Evolutionary conservation across 2,797 vertebrate genomes (phyloP).

Genomic region (Coracias cyanogaster): DNA sequence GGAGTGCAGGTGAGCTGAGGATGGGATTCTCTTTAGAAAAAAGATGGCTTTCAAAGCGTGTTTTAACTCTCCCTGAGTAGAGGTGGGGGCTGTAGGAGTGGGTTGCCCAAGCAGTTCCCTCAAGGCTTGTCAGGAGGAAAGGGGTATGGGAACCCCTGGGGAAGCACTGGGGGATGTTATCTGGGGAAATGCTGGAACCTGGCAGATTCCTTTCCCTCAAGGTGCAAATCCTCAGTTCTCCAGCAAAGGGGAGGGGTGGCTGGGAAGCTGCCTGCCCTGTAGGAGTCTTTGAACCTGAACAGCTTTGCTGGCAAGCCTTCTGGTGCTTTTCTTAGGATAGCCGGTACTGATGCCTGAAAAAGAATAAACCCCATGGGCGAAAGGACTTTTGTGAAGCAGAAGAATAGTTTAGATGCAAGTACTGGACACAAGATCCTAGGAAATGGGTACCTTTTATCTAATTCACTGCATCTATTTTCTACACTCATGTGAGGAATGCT

Average conservation of each 20-base stretch:
- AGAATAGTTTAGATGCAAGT: background rate
- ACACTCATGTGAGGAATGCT: background rate
- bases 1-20: background rate
- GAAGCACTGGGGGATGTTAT: background rate
- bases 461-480: background rate
- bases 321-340: background rate
- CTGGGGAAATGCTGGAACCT: background rate
- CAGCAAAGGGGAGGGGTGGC: background rate
- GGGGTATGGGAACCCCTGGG: background rate
- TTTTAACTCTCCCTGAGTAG: fast-evolving
- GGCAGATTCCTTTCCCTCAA: background rate
- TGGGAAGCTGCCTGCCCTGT: background rate
- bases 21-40: background rate
- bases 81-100: background rate
- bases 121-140: background rate
- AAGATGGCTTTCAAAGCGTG: background rate
- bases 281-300: background rate
- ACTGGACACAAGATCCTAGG: background rate
- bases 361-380: fast-evolving
- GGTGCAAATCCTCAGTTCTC: background rate
- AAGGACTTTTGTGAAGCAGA: background rate
- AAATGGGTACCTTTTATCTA: background rate
- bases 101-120: background rate
- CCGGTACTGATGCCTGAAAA: background rate
- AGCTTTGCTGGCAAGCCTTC: conserved; percentile 10